These are phyloP conservation scores for Platypus cylindrus DNA, from an alignment of 2,888 invertebrate species.

Conservation along the genomic window DNA sequence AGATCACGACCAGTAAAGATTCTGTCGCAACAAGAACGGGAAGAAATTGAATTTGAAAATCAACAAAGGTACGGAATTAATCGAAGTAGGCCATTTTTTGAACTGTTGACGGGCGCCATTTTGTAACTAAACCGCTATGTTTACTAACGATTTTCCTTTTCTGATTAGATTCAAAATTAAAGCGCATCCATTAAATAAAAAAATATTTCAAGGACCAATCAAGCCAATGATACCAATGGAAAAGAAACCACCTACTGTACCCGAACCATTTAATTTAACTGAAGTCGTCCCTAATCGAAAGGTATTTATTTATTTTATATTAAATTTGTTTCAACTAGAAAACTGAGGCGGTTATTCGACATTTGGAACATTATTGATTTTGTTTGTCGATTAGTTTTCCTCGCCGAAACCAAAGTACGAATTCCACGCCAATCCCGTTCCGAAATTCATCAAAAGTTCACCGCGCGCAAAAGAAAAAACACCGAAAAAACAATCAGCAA, in stretches of 20 bases:
- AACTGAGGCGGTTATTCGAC: too few relatives aligned
- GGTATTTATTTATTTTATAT: slow-evolving; percentile 11
- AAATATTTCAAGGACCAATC: slow-evolving; percentile 41
- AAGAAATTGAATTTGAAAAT: slow-evolving; percentile 50
- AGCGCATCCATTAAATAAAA: slow-evolving; percentile 50
- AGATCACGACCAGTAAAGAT: slow-evolving; percentile 42
- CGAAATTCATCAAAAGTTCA: slow-evolving; percentile 40
- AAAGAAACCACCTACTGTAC: slow-evolving; percentile 44
- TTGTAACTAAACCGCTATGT: too few relatives aligned
- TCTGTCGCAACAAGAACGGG: slow-evolving; percentile 47
- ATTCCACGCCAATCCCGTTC: slow-evolving; percentile 52
- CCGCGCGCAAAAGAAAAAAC: too few relatives aligned
- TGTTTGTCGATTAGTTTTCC: too few relatives aligned
- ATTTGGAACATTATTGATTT: too few relatives aligned
- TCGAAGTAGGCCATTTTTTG: slow-evolving; percentile 10
- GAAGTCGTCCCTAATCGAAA: slow-evolving; percentile 25
- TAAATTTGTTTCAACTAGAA: not conserved
- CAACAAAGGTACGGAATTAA: slow-evolving; percentile 40
- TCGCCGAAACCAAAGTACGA: too few relatives aligned
- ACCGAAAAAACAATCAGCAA: slow-evolving; percentile 9
- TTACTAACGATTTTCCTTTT: slow-evolving; percentile 7
- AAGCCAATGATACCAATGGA: slow-evolving; percentile 37
- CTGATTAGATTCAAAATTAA: slow-evolving; percentile 45
- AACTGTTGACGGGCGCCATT: too few relatives aligned
- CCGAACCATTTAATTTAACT: slow-evolving; percentile 53